A percentile compares a stretch with the other conserved stretches of the same genome.
Conservation (phyloP, 1,140 invertebrate genomes). For the Himalopsyche phryganea region DNA sequence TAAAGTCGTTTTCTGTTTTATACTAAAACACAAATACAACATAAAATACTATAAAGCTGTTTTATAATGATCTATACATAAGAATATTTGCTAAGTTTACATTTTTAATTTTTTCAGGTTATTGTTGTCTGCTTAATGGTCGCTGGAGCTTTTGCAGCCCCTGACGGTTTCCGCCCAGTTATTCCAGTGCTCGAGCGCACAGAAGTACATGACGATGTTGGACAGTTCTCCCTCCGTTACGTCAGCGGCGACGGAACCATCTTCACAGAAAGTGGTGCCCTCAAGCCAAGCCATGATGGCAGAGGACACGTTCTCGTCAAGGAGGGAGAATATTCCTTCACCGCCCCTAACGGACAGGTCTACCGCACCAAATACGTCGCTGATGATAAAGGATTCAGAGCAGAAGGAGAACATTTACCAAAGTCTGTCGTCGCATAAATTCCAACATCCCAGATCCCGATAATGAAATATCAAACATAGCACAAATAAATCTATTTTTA, state of each 20-base stretch:
- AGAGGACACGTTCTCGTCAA: slow-evolving; percentile 38
- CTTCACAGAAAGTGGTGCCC: slow-evolving; percentile 39
- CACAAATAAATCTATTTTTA: too few species aligned
- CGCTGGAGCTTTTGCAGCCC: slow-evolving; percentile 3
- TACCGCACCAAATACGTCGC: slow-evolving; percentile 41
- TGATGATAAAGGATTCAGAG: slow-evolving; percentile 37
- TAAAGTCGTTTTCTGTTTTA: too few species aligned
- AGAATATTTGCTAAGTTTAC: not conserved
- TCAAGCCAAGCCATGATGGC: slow-evolving; percentile 37
- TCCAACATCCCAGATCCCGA: too few species aligned
- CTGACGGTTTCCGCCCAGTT: slow-evolving; percentile 5
- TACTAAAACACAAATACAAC: too few species aligned
- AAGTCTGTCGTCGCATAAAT: slow-evolving; percentile 6
- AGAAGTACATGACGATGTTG: slow-evolving; percentile 41
- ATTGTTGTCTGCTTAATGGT: slow-evolving; percentile 3
- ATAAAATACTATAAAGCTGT: too few species aligned
- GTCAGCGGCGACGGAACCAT: slow-evolving; percentile 42
- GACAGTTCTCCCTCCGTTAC: slow-evolving; percentile 43
- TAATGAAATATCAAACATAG: too few species aligned
- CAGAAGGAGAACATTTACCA: slow-evolving; percentile 8
- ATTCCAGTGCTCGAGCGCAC: slow-evolving; percentile 34
- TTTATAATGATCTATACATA: slow-evolving; percentile 1
- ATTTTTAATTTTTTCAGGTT: slow-evolving; percentile 6
- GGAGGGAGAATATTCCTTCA: slow-evolving; percentile 39
- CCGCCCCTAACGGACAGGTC: slow-evolving; percentile 39